Base-by-base conservation (phyloP, 2,888 invertebrate species). In the Pyralis farinalis region DNA sequence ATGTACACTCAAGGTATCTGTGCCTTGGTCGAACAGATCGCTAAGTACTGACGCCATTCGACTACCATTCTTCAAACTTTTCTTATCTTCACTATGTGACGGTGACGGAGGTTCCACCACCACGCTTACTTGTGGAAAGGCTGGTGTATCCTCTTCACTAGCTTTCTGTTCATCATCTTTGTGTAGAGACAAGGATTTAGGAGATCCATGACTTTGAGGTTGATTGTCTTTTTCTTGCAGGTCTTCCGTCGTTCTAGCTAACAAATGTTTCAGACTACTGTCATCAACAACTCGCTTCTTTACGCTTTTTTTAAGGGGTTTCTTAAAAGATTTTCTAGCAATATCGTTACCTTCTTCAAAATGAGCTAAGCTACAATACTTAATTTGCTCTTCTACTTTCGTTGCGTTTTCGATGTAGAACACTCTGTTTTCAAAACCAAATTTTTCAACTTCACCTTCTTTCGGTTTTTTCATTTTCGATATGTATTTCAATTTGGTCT, bases 341-440 rank as follows among this genome's bases (percentile, higher is more conserved):
- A 96, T 96, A 69, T 96, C 96, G 71, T 92, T 95, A 11, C 95
- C 95, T 78, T 95, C 95, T 44, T 94, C 94, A 62, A 95, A 95
- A 54, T 95, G 93, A 0, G 96, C 96, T 58, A 96, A 80, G 62
- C 95, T 95, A 71, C 95, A 95, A 63, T 93, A 94, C 51, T 92
- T 93, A 33, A 91, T 90, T 40, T 92, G 92, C 55, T 92, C 91
- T 43, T 92, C 91, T 35, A 77, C 69, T 58, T 83, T 85, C 34
- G 78, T 60, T 52, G 78, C 69, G 40, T 88, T 86, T 71, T 87
- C 88, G 48, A 91, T 85, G 75, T 91, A 91, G 55, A 94, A 94
- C 25, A 93, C 94, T 60, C 92, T 91, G 60, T 94, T 94, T 73
- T 94, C 94, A 58, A 93, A 94, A 2, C 94, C 94, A 53, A 93